Base-by-base conservation (phyloP, 2,113 vertebrate genomes). In the Thomomys bottae region DNA sequence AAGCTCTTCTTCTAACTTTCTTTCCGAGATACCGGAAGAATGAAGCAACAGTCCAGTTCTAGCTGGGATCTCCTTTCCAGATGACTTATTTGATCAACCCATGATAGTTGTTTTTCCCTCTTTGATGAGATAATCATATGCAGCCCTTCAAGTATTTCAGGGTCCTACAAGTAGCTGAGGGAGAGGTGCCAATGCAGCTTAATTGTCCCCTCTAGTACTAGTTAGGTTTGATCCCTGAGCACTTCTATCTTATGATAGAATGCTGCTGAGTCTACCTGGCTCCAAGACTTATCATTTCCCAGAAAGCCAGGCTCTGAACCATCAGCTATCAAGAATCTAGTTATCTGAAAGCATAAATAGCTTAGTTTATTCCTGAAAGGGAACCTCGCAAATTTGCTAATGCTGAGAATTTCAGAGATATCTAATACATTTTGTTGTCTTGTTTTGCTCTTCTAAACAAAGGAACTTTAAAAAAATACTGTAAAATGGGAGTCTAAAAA, bases 361-460 rank as follows among this genome's bases (percentile, higher is more conserved):
- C 21, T 28, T n/a, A 32, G 2, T 21, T 92, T 38, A n/a, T 83
- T 83, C 59, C 45, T 38, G 3, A 73, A 82, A 88, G 54, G 7
- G 2, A 75, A 40, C 2, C 49, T 68, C 20, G 70, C 14, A 23
- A 66, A 2, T 91, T 76, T 54, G 71, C 11, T 9, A 40, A 59
- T 49, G 40, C 11, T 81, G 61, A 93, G 42, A 86, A 70, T 76
- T 82, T 61, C 6, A 72, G 30, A 23, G 71, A 4, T 45, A 64
- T 67, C 49, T 90, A 54, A 2, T 57, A 78, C 57, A 36, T 70
- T 42, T 14, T 21, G 32, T 68, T 85, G 23, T 83, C 78, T 88
- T 85, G 8, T 63, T 94, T 91, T 84, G 24, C 61, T 67, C 26
- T 79, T 95, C 86, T 89, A 82, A 94, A 68, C 12, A 95, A 32